These are phyloP conservation scores for Bucorvus abyssinicus DNA, from an alignment of 2,797 vertebrate genomes.

Conservation along the genomic window DNA sequence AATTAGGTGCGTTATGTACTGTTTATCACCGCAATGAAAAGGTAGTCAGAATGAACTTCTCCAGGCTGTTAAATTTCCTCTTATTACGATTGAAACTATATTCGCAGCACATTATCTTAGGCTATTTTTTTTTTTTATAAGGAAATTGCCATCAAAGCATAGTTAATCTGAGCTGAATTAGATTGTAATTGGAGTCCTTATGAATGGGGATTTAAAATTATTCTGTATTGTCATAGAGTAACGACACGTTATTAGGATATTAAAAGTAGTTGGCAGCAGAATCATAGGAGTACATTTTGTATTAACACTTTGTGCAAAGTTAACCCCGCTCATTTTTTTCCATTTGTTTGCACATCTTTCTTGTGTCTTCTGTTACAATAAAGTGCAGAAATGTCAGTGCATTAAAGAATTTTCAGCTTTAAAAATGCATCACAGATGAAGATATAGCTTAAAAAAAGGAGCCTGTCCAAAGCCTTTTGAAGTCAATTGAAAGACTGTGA, in stretches of 20 bases:
- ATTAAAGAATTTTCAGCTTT: slow-evolving; percentile 38
- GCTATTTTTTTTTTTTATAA: slow-evolving; percentile 70
- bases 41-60: slow-evolving; percentile 70
- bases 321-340: neutral
- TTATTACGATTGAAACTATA: slow-evolving; percentile 73
- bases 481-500: slow-evolving; percentile 56
- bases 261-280: slow-evolving; percentile 43
- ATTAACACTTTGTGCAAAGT: neutral
- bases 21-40: slow-evolving; percentile 72
- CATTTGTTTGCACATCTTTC: neutral
- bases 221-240: slow-evolving; percentile 60
- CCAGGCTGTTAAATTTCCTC: slow-evolving; percentile 67
- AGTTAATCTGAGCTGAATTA: slow-evolving; percentile 77
- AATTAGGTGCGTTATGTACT: slow-evolving; percentile 62
- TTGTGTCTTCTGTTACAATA: neutral
- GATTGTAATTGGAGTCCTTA: slow-evolving; percentile 75
- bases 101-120: slow-evolving; percentile 72
- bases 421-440: slow-evolving; percentile 58
- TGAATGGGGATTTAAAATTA: slow-evolving; percentile 73
- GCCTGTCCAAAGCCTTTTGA: slow-evolving; percentile 39
- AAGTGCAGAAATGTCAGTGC: slow-evolving; percentile 3
- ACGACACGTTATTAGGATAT: slow-evolving; percentile 45
- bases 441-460: slow-evolving; percentile 54
- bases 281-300: neutral
- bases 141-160: slow-evolving; percentile 72